Percentiles rank a stretch among this genome's conserved stretches.
phyloP scores from a whole-genome alignment of 64 coral and sea anemone genomes.

The Montipora foliosa region DNA sequence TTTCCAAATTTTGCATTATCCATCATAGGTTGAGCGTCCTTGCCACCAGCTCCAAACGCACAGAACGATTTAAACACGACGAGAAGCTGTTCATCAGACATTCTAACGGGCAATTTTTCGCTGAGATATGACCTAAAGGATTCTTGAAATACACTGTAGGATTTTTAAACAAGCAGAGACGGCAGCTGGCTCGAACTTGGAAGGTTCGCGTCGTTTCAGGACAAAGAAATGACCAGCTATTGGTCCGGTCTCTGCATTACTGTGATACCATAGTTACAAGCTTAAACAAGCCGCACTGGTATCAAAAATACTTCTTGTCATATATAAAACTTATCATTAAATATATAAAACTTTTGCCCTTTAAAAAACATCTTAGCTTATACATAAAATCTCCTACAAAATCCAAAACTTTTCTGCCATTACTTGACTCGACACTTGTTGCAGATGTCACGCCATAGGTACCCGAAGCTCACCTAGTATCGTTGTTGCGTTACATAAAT shows the following conservation, averaged over 20 bases:
- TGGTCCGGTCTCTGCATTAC: constrained; percentile 23
- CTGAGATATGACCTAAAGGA: not conserved
- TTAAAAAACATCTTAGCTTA: not conserved
- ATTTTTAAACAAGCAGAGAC: not conserved
- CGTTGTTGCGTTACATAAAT: no score
- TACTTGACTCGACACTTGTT: no score
- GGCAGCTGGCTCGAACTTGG: not conserved
- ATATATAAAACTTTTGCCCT: no score
- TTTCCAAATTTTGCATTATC: constrained; percentile 94
- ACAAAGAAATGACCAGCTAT: constrained; percentile 17
- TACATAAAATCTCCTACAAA: no score
- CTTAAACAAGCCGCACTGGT: not conserved
- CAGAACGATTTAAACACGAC: constrained; percentile 83
- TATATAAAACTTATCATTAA: not conserved
- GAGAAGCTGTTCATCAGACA: constrained; percentile 76
- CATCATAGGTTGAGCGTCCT: constrained; percentile 57
- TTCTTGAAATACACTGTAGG: not conserved
- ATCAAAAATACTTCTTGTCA: not conserved
- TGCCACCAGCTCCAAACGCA: constrained; percentile 85
- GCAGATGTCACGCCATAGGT: no score
- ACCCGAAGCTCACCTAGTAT: no score
- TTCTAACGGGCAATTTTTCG: not conserved
- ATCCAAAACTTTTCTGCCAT: no score
- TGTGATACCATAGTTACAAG: constrained; percentile 25
- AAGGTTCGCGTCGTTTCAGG: not conserved